Evolutionary conservation across 35 echinoderm and acorn worm species (phyloP).

Genomic region (Ptychodera flava): DNA sequence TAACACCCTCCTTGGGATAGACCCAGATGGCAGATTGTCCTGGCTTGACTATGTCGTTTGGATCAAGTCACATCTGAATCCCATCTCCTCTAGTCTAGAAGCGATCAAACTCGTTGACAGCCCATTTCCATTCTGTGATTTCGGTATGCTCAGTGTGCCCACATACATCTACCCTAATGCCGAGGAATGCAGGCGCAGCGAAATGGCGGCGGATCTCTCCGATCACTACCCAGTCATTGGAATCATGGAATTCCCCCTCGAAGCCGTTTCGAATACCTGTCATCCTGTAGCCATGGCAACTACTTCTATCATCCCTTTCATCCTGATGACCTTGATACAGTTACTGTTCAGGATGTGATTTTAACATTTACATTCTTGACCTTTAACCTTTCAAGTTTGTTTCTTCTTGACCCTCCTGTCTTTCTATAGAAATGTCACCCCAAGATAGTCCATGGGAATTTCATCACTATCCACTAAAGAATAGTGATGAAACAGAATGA

Average conservation of each 20-base stretch:
- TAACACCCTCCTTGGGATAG: background rate
- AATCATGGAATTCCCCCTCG: background rate
- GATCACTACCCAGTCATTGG: conserved; percentile 67
- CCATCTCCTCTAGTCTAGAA: background rate
- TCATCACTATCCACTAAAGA: too few species aligned
- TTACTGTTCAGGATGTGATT: too few species aligned
- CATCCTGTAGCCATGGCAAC: background rate
- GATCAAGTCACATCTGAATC: background rate
- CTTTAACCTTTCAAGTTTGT: too few species aligned
- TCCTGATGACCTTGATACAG: too few species aligned
- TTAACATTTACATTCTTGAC: too few species aligned
- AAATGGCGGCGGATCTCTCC: conserved; percentile 37
- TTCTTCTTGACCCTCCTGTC: too few species aligned
- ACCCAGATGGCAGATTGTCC: background rate
- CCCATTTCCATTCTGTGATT: background rate
- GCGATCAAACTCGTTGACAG: background rate
- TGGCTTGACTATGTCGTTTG: background rate
- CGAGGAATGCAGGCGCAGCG: conserved; percentile 2
- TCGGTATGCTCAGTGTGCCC: background rate
- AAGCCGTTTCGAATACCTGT: background rate
- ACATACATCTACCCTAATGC: conserved; percentile 29
- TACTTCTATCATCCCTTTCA: background rate
- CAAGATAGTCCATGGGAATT: too few species aligned
- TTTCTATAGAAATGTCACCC: too few species aligned
- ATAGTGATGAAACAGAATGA: too few species aligned